phyloP scores from a whole-genome alignment of 2,797 vertebrate genomes.

The Xenops minutus region DNA sequence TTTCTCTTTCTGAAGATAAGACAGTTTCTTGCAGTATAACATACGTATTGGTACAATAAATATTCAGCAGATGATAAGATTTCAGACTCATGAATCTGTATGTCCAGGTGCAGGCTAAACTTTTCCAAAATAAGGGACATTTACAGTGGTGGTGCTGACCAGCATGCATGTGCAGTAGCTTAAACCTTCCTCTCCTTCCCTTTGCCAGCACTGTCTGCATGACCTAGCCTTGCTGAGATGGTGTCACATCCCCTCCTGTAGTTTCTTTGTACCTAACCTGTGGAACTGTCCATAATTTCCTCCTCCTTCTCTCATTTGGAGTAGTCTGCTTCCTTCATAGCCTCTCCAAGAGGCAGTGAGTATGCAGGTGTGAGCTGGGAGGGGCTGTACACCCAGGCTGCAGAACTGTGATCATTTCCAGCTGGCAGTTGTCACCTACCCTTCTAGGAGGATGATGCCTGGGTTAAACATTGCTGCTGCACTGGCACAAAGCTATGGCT shows the following conservation, averaged over 20 bases:
- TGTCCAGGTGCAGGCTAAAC: neutral
- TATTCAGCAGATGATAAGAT: accelerated
- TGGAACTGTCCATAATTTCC: neutral
- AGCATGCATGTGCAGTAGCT: neutral
- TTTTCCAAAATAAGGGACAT: neutral
- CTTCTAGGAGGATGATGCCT: neutral
- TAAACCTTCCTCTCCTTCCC: neutral
- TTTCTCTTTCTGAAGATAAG: neutral
- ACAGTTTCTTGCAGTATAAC: neutral
- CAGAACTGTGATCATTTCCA: neutral
- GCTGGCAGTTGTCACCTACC: neutral
- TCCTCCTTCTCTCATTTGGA: neutral
- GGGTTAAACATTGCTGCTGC: neutral
- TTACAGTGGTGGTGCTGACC: neutral
- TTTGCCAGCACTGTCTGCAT: neutral
- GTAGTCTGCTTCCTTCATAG: neutral
- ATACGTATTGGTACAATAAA: neutral
- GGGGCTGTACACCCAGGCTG: neutral
- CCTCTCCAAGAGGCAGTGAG: neutral
- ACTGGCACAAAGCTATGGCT: neutral
- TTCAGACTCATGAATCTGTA: neutral
- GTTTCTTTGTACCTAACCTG: neutral
- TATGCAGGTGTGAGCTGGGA: neutral
- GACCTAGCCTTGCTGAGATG: neutral
- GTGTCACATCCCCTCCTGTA: neutral